Percentiles rank a stretch among this genome's conserved stretches.
Conservation (phyloP, 1,140 invertebrate genomes). For the Littorina saxatilis region DNA sequence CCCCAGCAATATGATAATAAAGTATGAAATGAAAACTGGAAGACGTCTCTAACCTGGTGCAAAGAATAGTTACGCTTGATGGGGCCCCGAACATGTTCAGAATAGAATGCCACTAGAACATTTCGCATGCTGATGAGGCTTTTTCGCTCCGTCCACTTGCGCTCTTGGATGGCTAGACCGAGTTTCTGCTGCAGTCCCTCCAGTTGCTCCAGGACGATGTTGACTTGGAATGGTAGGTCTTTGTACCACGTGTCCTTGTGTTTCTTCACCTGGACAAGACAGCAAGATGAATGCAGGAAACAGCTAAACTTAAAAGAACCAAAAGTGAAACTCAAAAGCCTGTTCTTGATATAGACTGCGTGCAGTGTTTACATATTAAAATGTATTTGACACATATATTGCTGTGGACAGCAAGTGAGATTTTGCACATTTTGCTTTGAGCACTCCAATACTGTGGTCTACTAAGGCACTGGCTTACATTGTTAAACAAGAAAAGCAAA, state of each 20-base stretch:
- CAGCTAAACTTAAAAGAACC: not conserved
- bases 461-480: no score
- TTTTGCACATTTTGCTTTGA: no score
- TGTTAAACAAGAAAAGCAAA: no score
- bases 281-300: not conserved
- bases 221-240: slow-evolving; percentile 4
- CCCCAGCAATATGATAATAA: no score
- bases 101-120: not conserved
- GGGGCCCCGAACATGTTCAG: not conserved
- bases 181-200: slow-evolving; percentile 8
- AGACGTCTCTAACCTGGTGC: no score
- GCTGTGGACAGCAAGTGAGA: no score
- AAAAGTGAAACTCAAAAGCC: not conserved
- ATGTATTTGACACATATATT: no score
- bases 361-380: not conserved
- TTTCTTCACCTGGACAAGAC: slow-evolving; percentile 11
- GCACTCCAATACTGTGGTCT: no score
- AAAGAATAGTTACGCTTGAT: no score
- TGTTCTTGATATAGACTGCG: not conserved
- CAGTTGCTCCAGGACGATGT: not conserved
- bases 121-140: not conserved
- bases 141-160: not conserved
- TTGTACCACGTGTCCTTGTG: slow-evolving; percentile 3
- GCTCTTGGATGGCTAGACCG: not conserved
- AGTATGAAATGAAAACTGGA: no score